Conservation (phyloP, 2,113 vertebrate genomes). For the Eulacestoma nigropectus region DNA sequence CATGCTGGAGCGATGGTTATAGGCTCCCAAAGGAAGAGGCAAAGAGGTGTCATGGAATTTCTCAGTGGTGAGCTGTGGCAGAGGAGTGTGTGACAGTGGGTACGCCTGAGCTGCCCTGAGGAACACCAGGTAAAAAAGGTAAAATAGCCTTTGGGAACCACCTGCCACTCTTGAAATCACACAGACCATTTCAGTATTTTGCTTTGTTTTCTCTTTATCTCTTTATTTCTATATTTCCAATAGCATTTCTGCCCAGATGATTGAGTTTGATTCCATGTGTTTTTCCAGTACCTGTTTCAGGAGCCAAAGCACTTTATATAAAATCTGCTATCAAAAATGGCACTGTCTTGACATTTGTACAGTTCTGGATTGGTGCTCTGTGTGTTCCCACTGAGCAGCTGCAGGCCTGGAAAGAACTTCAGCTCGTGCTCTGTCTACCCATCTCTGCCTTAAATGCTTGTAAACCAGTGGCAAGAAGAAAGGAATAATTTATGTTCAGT, state of each 20-base stretch:
- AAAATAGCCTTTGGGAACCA: neutral
- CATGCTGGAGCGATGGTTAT: neutral
- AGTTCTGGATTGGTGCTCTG: neutral
- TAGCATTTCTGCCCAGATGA: neutral
- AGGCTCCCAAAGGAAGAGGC: neutral
- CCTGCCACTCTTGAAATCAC: neutral
- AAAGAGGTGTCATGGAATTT: neutral
- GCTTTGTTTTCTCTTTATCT: neutral
- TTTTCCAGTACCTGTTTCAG: neutral
- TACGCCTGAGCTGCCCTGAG: neutral
- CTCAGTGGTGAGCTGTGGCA: neutral
- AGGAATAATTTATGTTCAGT: neutral
- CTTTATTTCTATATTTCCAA: neutral
- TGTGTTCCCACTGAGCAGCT: neutral
- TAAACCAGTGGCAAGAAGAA: neutral
- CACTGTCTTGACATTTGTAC: neutral
- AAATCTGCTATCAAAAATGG: neutral
- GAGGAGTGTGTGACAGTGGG: accelerated
- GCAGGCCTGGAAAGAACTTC: neutral
- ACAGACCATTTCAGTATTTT: neutral
- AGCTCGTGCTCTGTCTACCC: neutral
- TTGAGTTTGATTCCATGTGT: neutral
- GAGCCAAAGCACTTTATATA: neutral
- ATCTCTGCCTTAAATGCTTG: neutral
- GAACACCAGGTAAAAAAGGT: neutral